Conservation (phyloP, 2,113 vertebrate species). For the Felis chaus region DNA sequence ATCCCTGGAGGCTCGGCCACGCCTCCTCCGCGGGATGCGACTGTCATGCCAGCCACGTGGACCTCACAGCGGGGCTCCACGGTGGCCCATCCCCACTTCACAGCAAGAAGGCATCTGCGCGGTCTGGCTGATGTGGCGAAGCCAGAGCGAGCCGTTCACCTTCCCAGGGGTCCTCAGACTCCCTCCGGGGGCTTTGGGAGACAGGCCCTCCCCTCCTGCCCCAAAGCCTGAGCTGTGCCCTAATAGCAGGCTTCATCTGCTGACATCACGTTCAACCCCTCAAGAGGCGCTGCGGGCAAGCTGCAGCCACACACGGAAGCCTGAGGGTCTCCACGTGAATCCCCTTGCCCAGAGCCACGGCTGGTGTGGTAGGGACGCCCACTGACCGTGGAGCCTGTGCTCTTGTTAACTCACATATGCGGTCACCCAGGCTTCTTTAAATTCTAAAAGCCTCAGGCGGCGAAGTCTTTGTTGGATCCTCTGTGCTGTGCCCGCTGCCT, state of each 20-base stretch:
- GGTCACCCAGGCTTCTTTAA: background rate
- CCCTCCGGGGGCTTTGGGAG: background rate
- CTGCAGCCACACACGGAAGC: too few species aligned
- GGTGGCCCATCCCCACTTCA: background rate
- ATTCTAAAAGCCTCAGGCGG: background rate
- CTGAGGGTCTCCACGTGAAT: background rate
- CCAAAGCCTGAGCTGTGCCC: too few species aligned
- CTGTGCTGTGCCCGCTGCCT: background rate
- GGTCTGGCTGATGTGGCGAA: background rate
- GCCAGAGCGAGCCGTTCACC: background rate
- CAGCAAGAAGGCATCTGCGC: accelerated
- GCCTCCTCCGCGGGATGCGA: accelerated
- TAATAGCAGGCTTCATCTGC: background rate
- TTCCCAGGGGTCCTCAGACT: background rate
- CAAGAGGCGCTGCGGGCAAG: accelerated
- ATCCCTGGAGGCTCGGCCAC: background rate
- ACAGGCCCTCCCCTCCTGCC: background rate
- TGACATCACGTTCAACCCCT: accelerated
- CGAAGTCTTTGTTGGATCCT: background rate
- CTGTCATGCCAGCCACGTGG: background rate
- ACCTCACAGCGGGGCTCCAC: background rate
- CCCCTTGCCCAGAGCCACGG: background rate
- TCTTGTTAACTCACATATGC: background rate
- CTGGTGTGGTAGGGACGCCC: background rate
- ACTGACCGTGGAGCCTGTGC: background rate